Percentiles rank a stretch among this genome's conserved stretches.
These are phyloP conservation scores for Podocnemis expansa DNA, from an alignment of 2,113 vertebrate species.

Conservation along the genomic window DNA sequence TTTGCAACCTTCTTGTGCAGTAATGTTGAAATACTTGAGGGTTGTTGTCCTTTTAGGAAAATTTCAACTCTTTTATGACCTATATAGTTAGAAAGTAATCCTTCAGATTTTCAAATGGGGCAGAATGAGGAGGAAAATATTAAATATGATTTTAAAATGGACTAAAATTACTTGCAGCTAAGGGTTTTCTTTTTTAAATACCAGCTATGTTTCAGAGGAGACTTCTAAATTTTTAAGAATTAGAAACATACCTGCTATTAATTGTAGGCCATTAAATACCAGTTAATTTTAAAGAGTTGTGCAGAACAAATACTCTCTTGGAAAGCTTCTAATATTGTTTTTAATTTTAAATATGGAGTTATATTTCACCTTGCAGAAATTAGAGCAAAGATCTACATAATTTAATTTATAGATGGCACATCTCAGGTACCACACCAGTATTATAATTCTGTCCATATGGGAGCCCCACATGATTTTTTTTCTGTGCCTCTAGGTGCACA, in stretches of 20 bases:
- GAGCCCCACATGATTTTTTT: background rate
- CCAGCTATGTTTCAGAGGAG: background rate
- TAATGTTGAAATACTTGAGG: conserved; percentile 26
- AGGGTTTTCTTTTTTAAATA: conserved; percentile 36
- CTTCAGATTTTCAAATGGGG: conserved; percentile 5
- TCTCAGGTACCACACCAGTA: conserved; percentile 7
- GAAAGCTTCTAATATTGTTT: conserved; percentile 32
- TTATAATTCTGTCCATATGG: conserved; percentile 43
- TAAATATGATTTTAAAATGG: background rate
- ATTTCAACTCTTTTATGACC: background rate
- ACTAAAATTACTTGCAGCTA: background rate
- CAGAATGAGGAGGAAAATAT: background rate
- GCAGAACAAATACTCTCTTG: background rate
- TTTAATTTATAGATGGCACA: conserved; percentile 37
- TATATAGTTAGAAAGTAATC: background rate
- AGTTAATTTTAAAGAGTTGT: conserved; percentile 40
- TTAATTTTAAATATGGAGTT: conserved; percentile 8
- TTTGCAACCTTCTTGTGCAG: background rate
- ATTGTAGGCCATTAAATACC: background rate
- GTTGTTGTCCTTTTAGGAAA: background rate
- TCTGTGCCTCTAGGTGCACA: conserved; percentile 40
- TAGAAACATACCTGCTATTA: background rate
- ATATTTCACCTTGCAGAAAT: background rate
- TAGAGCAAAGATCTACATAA: background rate
- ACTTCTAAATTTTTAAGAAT: background rate